Base-by-base conservation (phyloP, 2,113 vertebrate species). In the Dipodomys merriami region DNA sequence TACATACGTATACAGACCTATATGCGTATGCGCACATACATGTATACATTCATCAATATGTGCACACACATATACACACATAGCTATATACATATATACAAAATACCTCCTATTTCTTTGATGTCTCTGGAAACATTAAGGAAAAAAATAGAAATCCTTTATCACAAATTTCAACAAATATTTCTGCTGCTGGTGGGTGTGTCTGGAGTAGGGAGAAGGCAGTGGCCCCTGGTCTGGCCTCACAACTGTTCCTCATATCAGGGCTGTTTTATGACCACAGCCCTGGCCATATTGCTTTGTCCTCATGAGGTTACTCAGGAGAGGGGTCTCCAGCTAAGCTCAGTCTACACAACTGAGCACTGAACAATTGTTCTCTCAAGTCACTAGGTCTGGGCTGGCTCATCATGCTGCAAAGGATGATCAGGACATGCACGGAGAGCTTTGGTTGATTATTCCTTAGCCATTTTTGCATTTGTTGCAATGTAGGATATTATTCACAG, bases 181-280 rank as follows among this genome's bases (percentile, higher is more conserved):
- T 18, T 29, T 53, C 18, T 73, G 12, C 53, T 16, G 53, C 83
- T 13, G 33, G 15, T 33, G 49, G 44, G 62, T n/a, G 18, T 4
- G 20, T n/a, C 27, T 11, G 12, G 15, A 7, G 57, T 5, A 46
- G 10, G 7, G n/a, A 46, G 35, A 94, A 89, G 13, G 22, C 12
- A 15, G 5, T 27, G n/a, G 62, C 0, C 13, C 29, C 18, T n/a
- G 30, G 5, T 30, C 30, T 35, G 22, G 22, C 13, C 33, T 39
- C 60, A 27, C 15, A 4, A 2, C 27, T 27, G 6, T 0, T 57
- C 29, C 20, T 57, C 27, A 39, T 9, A 23, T 25, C 20, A 6
- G 1, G 29, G 6, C 39, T n/a, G 7, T 6, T 12, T 15, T 1
- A 11, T 22, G 39, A 80, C 4, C 7, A 1, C 10, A 18, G 16